These are phyloP conservation scores for Philereme transversata DNA, from an alignment of 2,888 invertebrate species.

Conservation along the genomic window DNA sequence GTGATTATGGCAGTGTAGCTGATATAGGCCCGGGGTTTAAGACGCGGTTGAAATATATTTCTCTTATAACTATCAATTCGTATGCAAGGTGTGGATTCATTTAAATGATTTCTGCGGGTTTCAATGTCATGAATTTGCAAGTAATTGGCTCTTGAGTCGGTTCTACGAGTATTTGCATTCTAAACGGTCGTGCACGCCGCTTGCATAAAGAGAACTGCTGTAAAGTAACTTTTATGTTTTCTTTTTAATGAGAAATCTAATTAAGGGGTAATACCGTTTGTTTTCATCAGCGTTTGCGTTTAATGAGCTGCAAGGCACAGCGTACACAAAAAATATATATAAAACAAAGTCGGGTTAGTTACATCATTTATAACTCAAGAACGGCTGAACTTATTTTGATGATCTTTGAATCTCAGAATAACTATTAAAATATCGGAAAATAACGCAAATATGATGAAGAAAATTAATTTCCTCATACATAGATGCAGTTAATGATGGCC, in stretches of 20 bases:
- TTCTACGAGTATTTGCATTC: conserved; percentile 38
- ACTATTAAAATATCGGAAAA: too few relatives aligned
- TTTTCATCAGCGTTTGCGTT: conserved; percentile 27
- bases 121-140: conserved; percentile 45
- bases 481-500: too few relatives aligned
- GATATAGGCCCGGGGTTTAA: not conserved
- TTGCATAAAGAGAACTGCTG: conserved; percentile 40
- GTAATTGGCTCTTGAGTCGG: conserved; percentile 39
- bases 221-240: conserved; percentile 33
- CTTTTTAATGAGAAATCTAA: conserved; percentile 31
- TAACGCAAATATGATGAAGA: too few relatives aligned
- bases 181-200: conserved; percentile 42
- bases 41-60: conserved; percentile 11
- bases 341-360: too few relatives aligned
- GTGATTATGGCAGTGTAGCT: too few relatives aligned
- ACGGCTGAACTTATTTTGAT: too few relatives aligned
- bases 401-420: too few relatives aligned
- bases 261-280: conserved; percentile 32
- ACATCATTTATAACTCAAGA: too few relatives aligned
- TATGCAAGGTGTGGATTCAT: conserved; percentile 39
- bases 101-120: conserved; percentile 44
- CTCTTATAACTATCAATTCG: conserved; percentile 36
- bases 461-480: too few relatives aligned
- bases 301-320: conserved; percentile 10
- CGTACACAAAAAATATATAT: not conserved